phyloP scores from a whole-genome alignment of 1,140 invertebrate species.

The Theocolax elegans region DNA sequence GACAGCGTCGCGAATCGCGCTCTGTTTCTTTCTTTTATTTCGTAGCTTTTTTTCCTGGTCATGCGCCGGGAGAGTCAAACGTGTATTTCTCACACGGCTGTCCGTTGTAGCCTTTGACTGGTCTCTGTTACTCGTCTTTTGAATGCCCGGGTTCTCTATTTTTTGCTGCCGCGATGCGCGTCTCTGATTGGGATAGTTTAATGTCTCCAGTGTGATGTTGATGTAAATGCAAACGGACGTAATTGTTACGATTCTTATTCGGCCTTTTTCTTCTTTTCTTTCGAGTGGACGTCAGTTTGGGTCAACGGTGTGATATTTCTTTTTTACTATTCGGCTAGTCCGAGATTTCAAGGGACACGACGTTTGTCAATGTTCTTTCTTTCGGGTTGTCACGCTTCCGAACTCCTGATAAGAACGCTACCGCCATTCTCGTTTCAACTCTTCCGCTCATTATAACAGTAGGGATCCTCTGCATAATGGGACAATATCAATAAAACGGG shows the following conservation, averaged over 20 bases:
- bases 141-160: neutral
- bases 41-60: neutral
- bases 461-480: too few species aligned
- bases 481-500: too few species aligned
- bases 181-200: slow-evolving; percentile 28
- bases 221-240: slow-evolving; percentile 10
- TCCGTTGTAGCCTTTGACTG: neutral
- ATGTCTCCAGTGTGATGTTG: slow-evolving; percentile 4
- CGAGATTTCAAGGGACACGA: too few species aligned
- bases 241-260: neutral
- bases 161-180: neutral
- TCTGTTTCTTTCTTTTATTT: neutral
- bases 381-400: too few species aligned
- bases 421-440: too few species aligned
- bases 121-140: neutral
- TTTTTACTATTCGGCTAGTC: too few species aligned
- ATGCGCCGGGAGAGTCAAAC: neutral
- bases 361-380: neutral
- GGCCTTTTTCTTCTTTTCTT: neutral
- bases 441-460: too few species aligned
- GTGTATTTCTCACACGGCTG: slow-evolving; percentile 8
- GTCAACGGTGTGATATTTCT: neutral
- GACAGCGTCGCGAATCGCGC: slow-evolving; percentile 18
- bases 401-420: too few species aligned
- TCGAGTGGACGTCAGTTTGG: neutral